Base-by-base conservation (phyloP, 2,113 vertebrate genomes). In the Rhagologus leucostigma region DNA sequence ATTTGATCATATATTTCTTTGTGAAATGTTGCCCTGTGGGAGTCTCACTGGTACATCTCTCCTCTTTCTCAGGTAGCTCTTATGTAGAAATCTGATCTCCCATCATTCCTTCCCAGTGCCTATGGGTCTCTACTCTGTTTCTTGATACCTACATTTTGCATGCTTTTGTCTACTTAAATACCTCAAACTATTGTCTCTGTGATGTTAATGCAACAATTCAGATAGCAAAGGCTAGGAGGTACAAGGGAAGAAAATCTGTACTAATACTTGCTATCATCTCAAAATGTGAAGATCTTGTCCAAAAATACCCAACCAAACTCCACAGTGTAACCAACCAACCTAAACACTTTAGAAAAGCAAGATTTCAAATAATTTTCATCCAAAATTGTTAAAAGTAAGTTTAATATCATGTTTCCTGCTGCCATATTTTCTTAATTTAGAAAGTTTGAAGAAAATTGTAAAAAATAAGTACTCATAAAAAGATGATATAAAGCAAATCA, bases 281-380 rank as follows among this genome's bases (percentile, higher is more conserved):
- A 33, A 50, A 71, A 52, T 2, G 1, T 7, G 21, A 12, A 63
- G 26, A 17, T 26, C 4, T 52, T 59, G 13, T 53, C 6, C 10
- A n/a, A 42, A 47, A 75, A 64, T 44, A 3, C 0, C 4, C 7
- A 69, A 9, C 2, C 3, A 67, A 60, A n/a, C 1, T 5, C 16
- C 19, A 11, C 32, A 16, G 3, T 20, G 30, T 52, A 50, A 41
- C 22, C 46, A 77, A 21, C 10, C 35, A 81, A 70, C 4, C 5
- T 35, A 30, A 41, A 47, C 1, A 9, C 5, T 53, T 21, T 57
- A 16, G 12, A 65, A 87, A 73, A 85, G 3, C 5, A 77, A 67
- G 16, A 21, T 42, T 76, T 69, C 5, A 83, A 68, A 65, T 16
- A 50, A 56, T n/a, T 44, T 71, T 49, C 1, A 64, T 55, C 1